Evolutionary conservation across 1,140 invertebrate genomes (phyloP), one percentile per base, ranked within the genome.

Genomic region (Phenacoccus solenopsis): DNA sequence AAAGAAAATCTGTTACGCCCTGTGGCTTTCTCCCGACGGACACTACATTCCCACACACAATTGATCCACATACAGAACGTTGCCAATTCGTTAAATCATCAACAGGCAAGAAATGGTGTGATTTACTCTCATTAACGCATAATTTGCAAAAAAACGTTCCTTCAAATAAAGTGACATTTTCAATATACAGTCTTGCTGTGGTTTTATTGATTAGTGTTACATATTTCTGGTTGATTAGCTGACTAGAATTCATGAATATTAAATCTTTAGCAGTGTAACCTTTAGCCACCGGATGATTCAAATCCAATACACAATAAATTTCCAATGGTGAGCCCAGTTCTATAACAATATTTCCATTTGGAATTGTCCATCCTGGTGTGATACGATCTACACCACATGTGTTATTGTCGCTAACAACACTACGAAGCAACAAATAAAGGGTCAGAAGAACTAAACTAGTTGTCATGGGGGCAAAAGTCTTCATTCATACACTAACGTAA

Each of bases 1-100:
- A 90, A 7, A 75, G 78, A 72, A 89, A 88, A 74, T 87, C 83
- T 10, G 76, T 77, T 1, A 87, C 84, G 70, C 81, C 24, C 24
- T 1, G 28, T 2, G 25, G 69, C 82, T 83, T 77, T 83, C 82
- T 79, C 76, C 82, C 83, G 72, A 84, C 76, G 61, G 76, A 74
- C 72, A 84, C 82, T 73, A 78, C 79, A 73, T 83, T 84, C 3
- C 82, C 74, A 75, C 82, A 84, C 28, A 84, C 13, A 64, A 25
- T 10, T 73, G n/a, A 24, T 27, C 22, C n/a, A n/a, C n/a, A n/a
- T n/a, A n/a, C 25, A 3, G 10, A 20, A 24, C 21, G 25, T 24
- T 10, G 25, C 25, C 16, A 64, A 25, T 16, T 73, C 70, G 20
- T 2, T 16, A 24, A 16, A 22, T 9, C 56, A 10, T n/a, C 20